Conservation (phyloP, 2,113 vertebrate genomes). For the Anguilla rostrata region DNA sequence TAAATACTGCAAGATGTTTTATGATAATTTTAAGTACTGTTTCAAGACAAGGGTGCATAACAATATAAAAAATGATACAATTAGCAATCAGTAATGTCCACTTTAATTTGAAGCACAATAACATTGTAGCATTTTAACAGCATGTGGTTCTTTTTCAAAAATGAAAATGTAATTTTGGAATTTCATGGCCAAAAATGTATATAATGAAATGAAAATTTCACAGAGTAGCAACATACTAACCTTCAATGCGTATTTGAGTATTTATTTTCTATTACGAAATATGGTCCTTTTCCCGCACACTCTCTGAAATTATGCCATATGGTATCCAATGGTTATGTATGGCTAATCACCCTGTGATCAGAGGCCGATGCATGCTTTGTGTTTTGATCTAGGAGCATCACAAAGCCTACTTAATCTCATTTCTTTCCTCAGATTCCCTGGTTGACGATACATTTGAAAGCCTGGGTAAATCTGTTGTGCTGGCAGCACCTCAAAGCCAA, state of each 20-base stretch:
- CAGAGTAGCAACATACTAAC: too few relatives aligned
- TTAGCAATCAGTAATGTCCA: too few relatives aligned
- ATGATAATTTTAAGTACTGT: too few relatives aligned
- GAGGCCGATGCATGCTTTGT: slow-evolving; percentile 62
- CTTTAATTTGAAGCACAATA: too few relatives aligned
- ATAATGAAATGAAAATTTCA: background rate
- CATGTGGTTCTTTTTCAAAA: too few relatives aligned
- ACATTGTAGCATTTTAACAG: too few relatives aligned
- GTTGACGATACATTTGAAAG: slow-evolving; percentile 54
- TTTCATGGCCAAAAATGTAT: background rate
- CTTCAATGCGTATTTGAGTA: background rate
- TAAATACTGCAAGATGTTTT: too few relatives aligned
- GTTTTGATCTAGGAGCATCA: slow-evolving; percentile 64
- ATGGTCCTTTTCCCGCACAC: background rate
- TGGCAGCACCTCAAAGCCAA: slow-evolving; percentile 15
- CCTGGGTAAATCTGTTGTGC: slow-evolving; percentile 19
- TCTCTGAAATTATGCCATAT: background rate
- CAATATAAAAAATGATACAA: too few relatives aligned
- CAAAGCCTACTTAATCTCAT: slow-evolving; percentile 71
- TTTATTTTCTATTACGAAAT: background rate
- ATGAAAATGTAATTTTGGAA: background rate
- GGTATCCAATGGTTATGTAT: slow-evolving; percentile 47
- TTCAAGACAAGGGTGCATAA: too few relatives aligned
- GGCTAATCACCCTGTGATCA: slow-evolving; percentile 66
- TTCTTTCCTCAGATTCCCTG: slow-evolving; percentile 57